phyloP scores from a whole-genome alignment of 1,140 invertebrate species.

The Sesamia nonagrioides region DNA sequence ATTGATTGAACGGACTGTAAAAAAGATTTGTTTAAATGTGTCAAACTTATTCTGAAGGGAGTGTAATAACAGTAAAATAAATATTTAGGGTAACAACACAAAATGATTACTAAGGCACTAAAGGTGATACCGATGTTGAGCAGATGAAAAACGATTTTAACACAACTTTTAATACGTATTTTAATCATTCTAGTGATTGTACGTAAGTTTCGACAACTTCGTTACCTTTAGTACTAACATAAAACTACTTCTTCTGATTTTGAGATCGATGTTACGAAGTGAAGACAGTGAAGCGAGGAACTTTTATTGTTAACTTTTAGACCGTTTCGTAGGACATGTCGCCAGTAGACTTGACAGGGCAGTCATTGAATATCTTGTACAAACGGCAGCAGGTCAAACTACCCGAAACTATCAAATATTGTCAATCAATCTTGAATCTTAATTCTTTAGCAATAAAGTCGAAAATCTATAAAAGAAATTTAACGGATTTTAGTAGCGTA shows the following conservation, averaged over 20 bases:
- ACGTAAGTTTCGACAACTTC: neutral
- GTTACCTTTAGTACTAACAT: constrained; percentile 22
- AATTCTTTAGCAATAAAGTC: too few species aligned
- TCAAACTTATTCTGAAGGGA: too few species aligned
- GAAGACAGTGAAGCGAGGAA: neutral
- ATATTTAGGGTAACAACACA: constrained; percentile 9
- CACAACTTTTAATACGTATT: neutral
- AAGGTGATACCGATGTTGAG: constrained; percentile 19
- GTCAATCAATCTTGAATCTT: too few species aligned
- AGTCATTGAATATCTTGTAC: too few species aligned
- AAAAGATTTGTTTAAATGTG: too few species aligned
- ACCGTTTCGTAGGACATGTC: neutral
- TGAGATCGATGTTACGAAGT: constrained; percentile 13
- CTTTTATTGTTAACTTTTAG: constrained; percentile 18
- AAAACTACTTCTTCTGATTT: neutral
- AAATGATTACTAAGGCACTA: constrained; percentile 37
- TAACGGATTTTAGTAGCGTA: too few species aligned
- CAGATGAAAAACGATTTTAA: neutral
- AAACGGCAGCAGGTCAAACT: too few species aligned
- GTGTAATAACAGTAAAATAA: neutral
- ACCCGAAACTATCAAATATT: too few species aligned
- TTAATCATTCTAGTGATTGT: neutral
- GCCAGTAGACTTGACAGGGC: neutral
- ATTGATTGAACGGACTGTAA: too few species aligned
- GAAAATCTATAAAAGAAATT: too few species aligned